Evolutionary conservation across 2,113 vertebrate species (phyloP).

Genomic region (Nasalis larvatus): DNA sequence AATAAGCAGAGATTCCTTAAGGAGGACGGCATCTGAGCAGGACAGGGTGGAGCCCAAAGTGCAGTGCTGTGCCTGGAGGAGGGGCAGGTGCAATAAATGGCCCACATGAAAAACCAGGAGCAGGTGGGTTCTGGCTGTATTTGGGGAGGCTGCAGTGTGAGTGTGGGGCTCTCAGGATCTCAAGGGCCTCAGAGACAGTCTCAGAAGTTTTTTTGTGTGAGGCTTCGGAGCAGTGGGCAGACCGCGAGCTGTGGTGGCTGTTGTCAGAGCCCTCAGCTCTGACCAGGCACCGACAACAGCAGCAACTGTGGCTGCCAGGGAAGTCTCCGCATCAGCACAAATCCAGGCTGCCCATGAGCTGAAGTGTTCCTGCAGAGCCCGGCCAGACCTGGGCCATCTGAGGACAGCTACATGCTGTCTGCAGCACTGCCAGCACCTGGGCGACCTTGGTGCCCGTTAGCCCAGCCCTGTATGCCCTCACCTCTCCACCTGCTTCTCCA

Average conservation of each 20-base stretch:
- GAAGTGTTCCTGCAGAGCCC: not conserved
- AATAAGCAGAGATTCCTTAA: not conserved
- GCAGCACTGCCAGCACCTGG: not conserved
- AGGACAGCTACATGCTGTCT: not conserved
- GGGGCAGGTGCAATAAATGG: fast-evolving
- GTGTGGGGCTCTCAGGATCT: not conserved
- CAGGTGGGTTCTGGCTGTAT: no score
- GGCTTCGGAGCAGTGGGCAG: not conserved
- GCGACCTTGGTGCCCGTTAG: not conserved
- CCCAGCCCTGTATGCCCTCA: not conserved
- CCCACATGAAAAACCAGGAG: not conserved
- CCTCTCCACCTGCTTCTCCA: not conserved
- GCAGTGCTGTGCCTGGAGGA: fast-evolving
- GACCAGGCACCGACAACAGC: not conserved
- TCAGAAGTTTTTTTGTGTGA: not conserved
- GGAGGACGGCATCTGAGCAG: not conserved
- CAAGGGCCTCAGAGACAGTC: not conserved
- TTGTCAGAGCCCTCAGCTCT: not conserved
- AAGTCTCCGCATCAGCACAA: conserved; percentile 41
- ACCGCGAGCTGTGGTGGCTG: not conserved
- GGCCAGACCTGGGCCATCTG: not conserved
- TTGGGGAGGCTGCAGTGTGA: not conserved
- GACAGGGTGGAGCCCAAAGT: not conserved
- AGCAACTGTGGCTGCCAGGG: not conserved
- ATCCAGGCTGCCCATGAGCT: not conserved